phyloP scores from a whole-genome alignment of 2,113 vertebrate genomes.

The Sinocyclocheilus rhinocerous region DNA sequence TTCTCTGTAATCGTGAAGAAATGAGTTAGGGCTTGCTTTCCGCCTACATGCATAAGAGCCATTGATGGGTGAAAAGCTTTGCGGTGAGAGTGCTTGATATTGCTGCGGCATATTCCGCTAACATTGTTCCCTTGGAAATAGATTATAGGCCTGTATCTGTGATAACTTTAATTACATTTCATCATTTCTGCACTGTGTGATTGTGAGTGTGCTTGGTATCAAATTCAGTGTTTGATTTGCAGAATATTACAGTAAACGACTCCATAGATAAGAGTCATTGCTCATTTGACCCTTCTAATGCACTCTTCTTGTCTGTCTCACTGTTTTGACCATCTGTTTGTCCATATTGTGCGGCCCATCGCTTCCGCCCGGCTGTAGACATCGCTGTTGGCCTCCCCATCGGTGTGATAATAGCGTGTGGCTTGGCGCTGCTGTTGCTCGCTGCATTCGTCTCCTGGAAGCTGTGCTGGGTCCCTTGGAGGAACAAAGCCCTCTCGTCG shows the following conservation, averaged over 20 bases:
- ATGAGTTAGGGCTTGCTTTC: conserved; percentile 51
- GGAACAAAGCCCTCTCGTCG: conserved; percentile 78
- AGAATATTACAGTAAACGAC: background rate
- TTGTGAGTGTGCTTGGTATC: conserved; percentile 8
- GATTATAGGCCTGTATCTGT: conserved; percentile 45
- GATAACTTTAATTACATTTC: conserved; percentile 61
- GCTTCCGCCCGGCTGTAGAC: conserved; percentile 75
- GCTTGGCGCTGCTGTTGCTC: conserved; percentile 87
- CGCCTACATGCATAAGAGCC: conserved; percentile 27
- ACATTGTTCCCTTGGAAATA: conserved; percentile 52
- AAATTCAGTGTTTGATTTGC: background rate
- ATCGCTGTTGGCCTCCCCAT: conserved; percentile 89
- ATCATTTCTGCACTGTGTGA: conserved; percentile 20
- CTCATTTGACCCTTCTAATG: conserved; percentile 29
- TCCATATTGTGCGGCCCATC: conserved; percentile 73
- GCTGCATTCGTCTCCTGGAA: conserved; percentile 87
- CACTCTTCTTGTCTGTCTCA: conserved; percentile 54
- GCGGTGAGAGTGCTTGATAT: conserved; percentile 32
- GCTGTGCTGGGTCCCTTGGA: conserved; percentile 87
- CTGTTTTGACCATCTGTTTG: conserved; percentile 73
- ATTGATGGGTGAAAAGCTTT: conserved; percentile 44
- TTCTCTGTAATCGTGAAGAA: conserved; percentile 60
- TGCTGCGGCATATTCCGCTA: conserved; percentile 11
- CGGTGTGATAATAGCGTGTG: conserved; percentile 78
- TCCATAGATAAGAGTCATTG: background rate